phyloP scores from a whole-genome alignment of 2,888 invertebrate genomes.

The Lampropteryx suffumata region DNA sequence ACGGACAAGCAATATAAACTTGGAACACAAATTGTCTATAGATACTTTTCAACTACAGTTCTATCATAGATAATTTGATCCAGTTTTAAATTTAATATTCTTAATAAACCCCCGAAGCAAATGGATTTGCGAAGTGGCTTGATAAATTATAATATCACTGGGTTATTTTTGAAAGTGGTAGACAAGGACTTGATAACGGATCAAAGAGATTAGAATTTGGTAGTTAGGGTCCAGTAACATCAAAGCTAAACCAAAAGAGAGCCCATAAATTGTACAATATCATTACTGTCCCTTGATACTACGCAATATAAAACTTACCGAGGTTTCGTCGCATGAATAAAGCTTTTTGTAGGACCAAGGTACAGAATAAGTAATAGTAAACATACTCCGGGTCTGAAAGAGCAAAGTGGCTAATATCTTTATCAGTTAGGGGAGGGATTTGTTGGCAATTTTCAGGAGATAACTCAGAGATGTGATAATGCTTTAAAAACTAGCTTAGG shows the following conservation, averaged over 20 bases:
- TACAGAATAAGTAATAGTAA: neutral
- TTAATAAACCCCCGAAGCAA: no score
- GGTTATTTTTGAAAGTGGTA: no score
- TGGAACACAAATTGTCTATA: no score
- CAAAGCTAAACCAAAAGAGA: neutral
- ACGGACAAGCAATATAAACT: no score
- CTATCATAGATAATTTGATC: no score
- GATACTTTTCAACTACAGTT: no score
- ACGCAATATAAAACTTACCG: slow-evolving; percentile 14
- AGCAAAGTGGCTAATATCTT: slow-evolving; percentile 8
- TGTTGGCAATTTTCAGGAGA: neutral
- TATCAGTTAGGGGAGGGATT: slow-evolving; percentile 6
- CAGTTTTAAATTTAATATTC: no score
- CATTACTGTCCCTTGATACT: slow-evolving; percentile 2
- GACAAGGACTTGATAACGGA: no score
- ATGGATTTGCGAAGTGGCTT: no score
- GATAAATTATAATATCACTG: no score
- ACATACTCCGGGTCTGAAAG: neutral
- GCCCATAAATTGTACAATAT: neutral
- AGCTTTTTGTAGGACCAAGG: slow-evolving; percentile 11
- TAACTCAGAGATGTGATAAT: neutral
- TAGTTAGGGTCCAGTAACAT: no score
- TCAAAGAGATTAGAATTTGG: no score
- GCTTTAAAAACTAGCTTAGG: neutral
- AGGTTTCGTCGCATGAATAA: slow-evolving; percentile 15